These are phyloP conservation scores for Ophion slaviceki DNA, from an alignment of 2,888 invertebrate genomes.

Conservation along the genomic window DNA sequence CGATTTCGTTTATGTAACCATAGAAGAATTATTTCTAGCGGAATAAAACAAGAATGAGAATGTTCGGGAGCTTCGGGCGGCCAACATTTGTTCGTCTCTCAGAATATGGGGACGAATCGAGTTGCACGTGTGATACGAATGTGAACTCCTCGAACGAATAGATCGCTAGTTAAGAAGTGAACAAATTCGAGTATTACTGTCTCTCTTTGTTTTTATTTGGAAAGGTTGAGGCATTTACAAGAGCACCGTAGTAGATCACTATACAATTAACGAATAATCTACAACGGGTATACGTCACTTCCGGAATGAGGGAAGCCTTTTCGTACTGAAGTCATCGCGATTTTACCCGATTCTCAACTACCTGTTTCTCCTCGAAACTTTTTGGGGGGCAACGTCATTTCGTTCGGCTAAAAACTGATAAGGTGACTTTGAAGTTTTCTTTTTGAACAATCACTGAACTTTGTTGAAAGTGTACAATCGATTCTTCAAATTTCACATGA, in stretches of 20 bases:
- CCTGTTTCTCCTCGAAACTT: no score
- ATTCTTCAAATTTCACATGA: no score
- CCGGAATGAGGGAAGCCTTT: background rate
- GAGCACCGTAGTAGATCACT: constrained; percentile 67
- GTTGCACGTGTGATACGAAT: background rate
- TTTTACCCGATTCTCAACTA: background rate
- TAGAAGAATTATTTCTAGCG: constrained; percentile 19
- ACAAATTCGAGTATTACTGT: background rate
- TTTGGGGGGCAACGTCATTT: no score
- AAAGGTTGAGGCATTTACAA: constrained; percentile 61
- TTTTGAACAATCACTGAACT: no score
- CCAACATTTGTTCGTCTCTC: background rate
- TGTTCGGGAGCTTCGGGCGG: background rate
- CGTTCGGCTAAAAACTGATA: no score
- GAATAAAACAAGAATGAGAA: constrained; percentile 4
- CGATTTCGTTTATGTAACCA: background rate
- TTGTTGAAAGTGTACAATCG: no score
- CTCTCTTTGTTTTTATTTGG: background rate
- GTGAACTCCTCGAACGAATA: background rate
- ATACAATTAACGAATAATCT: constrained; percentile 71
- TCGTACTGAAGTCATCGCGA: constrained; percentile 33
- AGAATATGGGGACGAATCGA: background rate
- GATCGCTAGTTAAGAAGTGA: constrained; percentile 4
- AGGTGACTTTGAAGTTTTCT: no score
- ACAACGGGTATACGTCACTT: constrained; percentile 57